Percentiles rank a stretch among this genome's conserved stretches.
phyloP scores from a whole-genome alignment of 2,797 vertebrate species.

The Babyrousa celebensis region DNA sequence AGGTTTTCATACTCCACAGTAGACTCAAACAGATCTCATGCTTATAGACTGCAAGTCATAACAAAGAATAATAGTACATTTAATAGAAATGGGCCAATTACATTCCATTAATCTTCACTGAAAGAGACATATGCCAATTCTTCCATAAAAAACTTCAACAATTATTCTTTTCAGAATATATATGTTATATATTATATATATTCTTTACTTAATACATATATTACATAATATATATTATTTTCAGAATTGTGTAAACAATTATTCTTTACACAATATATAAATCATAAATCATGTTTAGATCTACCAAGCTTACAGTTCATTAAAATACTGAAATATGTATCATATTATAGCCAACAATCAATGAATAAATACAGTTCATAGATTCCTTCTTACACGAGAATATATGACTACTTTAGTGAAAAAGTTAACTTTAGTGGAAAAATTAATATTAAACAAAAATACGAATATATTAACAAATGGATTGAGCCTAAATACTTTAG shows the following conservation, averaged over 20 bases:
- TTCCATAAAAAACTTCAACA: neutral
- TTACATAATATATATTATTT: conserved; percentile 24
- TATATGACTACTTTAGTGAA: neutral
- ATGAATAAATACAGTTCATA: neutral
- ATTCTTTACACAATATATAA: conserved; percentile 26
- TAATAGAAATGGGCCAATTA: neutral
- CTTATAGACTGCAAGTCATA: neutral
- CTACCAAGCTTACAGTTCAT: neutral
- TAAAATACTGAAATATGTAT: neutral
- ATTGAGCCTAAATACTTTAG: neutral
- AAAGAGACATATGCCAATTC: neutral
- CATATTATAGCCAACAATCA: neutral
- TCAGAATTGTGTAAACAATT: neutral
- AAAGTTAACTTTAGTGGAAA: neutral
- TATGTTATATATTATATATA: too few species aligned
- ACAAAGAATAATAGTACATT: neutral
- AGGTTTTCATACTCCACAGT: neutral
- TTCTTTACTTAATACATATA: too few species aligned
- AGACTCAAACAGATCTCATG: neutral
- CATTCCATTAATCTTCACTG: neutral
- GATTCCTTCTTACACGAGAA: neutral
- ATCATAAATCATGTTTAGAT: neutral
- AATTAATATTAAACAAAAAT: conserved; percentile 33
- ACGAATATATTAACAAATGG: neutral
- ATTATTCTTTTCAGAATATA: conserved; percentile 48